Conservation (phyloP, 2,797 vertebrate species). For the Cryptoprocta ferox region DNA sequence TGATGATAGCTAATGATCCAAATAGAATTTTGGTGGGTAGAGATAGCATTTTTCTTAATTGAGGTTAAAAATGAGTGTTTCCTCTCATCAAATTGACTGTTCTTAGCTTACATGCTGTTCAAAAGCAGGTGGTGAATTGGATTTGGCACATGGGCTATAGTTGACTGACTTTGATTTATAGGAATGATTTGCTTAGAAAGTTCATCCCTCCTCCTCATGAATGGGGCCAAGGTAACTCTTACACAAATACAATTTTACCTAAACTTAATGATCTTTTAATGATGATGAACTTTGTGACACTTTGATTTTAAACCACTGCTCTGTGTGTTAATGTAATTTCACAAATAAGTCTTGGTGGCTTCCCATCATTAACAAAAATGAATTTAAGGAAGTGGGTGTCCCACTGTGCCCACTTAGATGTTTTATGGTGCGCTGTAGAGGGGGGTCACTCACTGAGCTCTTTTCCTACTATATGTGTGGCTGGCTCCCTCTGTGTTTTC, state of each 20-base stretch:
- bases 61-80: constrained; percentile 19
- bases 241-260: not conserved
- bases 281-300: not conserved
- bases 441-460: not conserved
- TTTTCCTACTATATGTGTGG: not conserved
- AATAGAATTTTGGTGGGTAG: not conserved
- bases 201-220: not conserved
- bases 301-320: not conserved
- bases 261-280: not conserved
- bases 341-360: not conserved
- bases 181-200: not conserved
- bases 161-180: not conserved
- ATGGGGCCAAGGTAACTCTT: not conserved
- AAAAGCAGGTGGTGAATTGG: not conserved
- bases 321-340: not conserved
- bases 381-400: not conserved
- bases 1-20: not conserved
- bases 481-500: not conserved
- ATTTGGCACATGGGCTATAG: not conserved
- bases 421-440: not conserved
- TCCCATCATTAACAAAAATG: not conserved
- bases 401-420: rapidly evolving
- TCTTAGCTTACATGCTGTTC: not conserved
- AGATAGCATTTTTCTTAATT: not conserved
- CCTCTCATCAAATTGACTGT: not conserved